Evolutionary conservation across 2,113 vertebrate genomes (phyloP).

Genomic region (Alces alces): DNA sequence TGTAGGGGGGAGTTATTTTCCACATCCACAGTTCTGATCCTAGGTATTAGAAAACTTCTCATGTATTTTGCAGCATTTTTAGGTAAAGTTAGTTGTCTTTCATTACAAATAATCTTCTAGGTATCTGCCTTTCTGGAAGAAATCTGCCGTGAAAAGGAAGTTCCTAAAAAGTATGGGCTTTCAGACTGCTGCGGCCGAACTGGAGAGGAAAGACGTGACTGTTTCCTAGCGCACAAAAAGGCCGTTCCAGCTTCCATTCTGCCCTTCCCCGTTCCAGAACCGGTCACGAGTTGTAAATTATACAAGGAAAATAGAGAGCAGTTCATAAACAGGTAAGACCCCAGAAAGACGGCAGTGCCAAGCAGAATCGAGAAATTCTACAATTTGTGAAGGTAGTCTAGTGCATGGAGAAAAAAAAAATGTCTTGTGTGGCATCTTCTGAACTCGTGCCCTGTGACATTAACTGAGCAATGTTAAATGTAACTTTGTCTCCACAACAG

Average conservation of each 20-base stretch:
- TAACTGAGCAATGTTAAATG: background rate
- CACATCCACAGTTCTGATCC: background rate
- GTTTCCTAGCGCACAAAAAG: slow-evolving; percentile 70
- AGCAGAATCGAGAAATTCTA: background rate
- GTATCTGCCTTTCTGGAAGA: slow-evolving; percentile 64
- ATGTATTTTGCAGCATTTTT: background rate
- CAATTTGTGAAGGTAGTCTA: background rate
- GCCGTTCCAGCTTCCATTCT: background rate
- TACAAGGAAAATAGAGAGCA: slow-evolving; percentile 49
- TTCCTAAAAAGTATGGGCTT: slow-evolving; percentile 32
- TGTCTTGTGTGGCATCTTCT: background rate
- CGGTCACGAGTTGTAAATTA: slow-evolving; percentile 56
- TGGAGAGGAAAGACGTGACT: slow-evolving; percentile 58
- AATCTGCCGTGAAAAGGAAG: slow-evolving; percentile 69
- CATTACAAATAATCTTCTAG: slow-evolving; percentile 2
- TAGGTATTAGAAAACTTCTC: background rate
- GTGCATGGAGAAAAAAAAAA: background rate
- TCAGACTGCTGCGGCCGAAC: slow-evolving; percentile 66
- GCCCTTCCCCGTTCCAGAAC: slow-evolving; percentile 47
- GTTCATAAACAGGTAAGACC: slow-evolving; percentile 56
- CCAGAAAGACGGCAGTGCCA: background rate
- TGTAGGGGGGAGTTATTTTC: background rate
- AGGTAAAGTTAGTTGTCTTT: background rate
- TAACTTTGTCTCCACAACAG: background rate
- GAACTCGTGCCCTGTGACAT: background rate